Percentiles rank a stretch among this genome's conserved stretches.
Conservation (phyloP, 37 sponge, comb jelly and placozoan species). For the Agelas oroides region DNA sequence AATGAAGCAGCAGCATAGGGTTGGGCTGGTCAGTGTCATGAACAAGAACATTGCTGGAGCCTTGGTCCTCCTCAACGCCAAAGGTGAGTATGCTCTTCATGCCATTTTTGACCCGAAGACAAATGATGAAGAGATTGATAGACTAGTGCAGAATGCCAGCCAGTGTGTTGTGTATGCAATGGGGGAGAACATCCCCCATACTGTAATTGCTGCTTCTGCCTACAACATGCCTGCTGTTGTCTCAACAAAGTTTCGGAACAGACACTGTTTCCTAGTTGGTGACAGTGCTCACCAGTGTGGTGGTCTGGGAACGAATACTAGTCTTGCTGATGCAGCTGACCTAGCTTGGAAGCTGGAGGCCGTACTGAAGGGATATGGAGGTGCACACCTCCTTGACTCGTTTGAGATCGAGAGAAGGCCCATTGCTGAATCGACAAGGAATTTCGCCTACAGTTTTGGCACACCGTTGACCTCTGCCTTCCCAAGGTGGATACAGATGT, state of each 20-base stretch:
- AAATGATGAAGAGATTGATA: constrained; percentile 36
- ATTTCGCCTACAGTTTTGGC: constrained; percentile 25
- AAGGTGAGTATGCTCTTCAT: constrained; percentile 43
- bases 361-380: constrained; percentile 73
- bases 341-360: constrained; percentile 86
- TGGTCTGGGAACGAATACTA: constrained; percentile 85
- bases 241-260: constrained; percentile 66
- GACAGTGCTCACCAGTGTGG: constrained; percentile 88
- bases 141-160: constrained; percentile 14
- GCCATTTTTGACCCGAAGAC: constrained; percentile 19
- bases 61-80: constrained; percentile 33
- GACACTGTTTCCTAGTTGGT: constrained; percentile 72
- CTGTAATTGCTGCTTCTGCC: constrained; percentile 34
- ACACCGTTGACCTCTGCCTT: too few relatives aligned
- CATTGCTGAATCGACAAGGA: constrained; percentile 49
- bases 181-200: constrained; percentile 23
- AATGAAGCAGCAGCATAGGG: background rate
- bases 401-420: constrained; percentile 62
- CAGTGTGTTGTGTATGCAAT: constrained; percentile 10
- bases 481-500: too few relatives aligned
- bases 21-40: constrained; percentile 32
- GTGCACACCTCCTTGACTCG: constrained; percentile 67
- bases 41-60: background rate
- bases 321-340: constrained; percentile 70
- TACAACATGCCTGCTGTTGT: constrained; percentile 73